Evolutionary conservation across 2,888 invertebrate genomes (phyloP).

Genomic region (Lepidochitona cinerea): DNA sequence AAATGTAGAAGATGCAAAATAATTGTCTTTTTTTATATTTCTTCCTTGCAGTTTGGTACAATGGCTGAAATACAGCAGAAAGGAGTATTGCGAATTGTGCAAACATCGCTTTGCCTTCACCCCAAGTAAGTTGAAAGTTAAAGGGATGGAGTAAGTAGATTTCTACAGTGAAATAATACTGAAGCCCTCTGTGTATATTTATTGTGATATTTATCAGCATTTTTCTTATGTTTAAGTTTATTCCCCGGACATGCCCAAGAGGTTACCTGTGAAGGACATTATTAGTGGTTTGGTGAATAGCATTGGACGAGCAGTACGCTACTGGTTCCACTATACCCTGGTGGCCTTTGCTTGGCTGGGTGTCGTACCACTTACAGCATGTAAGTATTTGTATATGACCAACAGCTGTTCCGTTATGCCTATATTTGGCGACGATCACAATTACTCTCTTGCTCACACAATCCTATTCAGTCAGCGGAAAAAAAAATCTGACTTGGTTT

Average conservation of each 20-base stretch:
- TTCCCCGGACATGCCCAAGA: conserved; percentile 99
- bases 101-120: conserved; percentile 98
- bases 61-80: conserved; percentile 99
- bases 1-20: no score
- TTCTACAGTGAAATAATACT: no score
- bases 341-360: conserved; percentile 98
- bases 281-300: conserved; percentile 91
- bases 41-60: conserved; percentile 83
- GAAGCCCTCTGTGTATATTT: no score
- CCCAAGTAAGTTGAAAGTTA: conserved; percentile 79
- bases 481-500: no score
- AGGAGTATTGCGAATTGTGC: conserved; percentile 98
- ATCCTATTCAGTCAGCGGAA: no score
- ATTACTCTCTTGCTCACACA: no score
- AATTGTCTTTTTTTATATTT: not conserved
- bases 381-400: conserved; percentile 74
- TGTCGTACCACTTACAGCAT: conserved; percentile 95
- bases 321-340: conserved; percentile 97
- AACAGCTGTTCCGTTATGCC: no score
- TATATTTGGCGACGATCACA: no score
- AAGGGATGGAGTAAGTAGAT: no score
- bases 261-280: conserved; percentile 93
- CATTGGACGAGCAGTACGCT: conserved; percentile 91
- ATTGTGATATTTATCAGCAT: no score
- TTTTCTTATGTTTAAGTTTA: conserved; percentile 77